Conservation (phyloP, 2,888 invertebrate species). For the Melangyna quadrimaculata region DNA sequence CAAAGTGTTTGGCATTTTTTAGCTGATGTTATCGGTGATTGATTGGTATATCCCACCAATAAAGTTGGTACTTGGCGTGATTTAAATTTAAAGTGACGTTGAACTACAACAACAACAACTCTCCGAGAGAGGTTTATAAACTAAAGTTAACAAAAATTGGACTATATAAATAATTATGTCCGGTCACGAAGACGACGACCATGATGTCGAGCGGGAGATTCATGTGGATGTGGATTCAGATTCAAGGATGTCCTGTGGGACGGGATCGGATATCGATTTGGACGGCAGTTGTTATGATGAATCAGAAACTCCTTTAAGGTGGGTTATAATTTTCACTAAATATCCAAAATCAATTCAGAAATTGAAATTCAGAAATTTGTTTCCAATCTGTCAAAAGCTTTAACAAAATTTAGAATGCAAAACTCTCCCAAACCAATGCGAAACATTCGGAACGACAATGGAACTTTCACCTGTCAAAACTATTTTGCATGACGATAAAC, state of each 20-base stretch:
- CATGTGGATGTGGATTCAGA: constrained; percentile 81
- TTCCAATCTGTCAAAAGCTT: too few relatives aligned
- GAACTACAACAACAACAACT: neutral
- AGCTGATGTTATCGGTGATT: constrained; percentile 48
- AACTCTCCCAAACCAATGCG: too few relatives aligned
- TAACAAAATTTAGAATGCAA: too few relatives aligned
- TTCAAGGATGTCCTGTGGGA: constrained; percentile 80
- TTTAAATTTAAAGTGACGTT: neutral
- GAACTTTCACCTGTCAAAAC: too few relatives aligned
- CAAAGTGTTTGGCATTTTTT: constrained; percentile 53
- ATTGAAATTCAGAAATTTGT: too few relatives aligned
- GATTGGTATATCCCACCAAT: neutral
- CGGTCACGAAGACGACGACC: constrained; percentile 79
- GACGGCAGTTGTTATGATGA: constrained; percentile 81
- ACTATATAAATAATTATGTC: constrained; percentile 76
- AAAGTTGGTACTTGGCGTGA: neutral
- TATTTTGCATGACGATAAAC: too few relatives aligned
- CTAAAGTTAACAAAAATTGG: neutral
- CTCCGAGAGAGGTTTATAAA: neutral
- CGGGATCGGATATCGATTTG: constrained; percentile 81
- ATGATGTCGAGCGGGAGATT: constrained; percentile 80
- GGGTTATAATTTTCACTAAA: constrained; percentile 54
- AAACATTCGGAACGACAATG: too few relatives aligned
- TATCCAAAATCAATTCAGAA: too few relatives aligned
- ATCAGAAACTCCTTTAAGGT: constrained; percentile 80